phyloP scores from a whole-genome alignment of 2,113 vertebrate genomes.

The Brachionichthys hirsutus region DNA sequence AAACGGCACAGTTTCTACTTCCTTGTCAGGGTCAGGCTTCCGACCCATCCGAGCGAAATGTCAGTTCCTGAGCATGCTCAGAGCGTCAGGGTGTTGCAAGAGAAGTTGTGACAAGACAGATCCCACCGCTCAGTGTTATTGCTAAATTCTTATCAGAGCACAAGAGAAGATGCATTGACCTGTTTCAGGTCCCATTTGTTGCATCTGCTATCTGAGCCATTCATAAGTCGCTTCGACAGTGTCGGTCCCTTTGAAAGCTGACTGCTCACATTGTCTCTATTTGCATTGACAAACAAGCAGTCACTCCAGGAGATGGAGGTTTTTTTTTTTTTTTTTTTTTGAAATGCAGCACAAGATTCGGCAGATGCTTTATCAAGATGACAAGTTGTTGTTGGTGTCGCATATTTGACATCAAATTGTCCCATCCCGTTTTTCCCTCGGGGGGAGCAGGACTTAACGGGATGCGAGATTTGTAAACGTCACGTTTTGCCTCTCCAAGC shows the following conservation, averaged over 20 bases:
- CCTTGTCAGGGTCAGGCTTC: conserved; percentile 24
- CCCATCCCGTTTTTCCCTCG: no score
- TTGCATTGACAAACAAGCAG: conserved; percentile 50
- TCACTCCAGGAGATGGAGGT: conserved; percentile 16
- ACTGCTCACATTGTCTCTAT: conserved; percentile 38
- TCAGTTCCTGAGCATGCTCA: conserved; percentile 35
- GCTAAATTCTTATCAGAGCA: conserved; percentile 46
- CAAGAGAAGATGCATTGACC: conserved; percentile 53
- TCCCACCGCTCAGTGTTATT: conserved; percentile 3
- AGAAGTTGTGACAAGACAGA: conserved; percentile 33
- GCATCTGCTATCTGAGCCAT: conserved; percentile 45
- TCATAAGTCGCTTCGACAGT: conserved; percentile 56
- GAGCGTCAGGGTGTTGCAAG: not conserved
- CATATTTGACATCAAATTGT: conserved; percentile 14
- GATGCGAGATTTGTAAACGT: not conserved
- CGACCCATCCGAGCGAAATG: conserved; percentile 14
- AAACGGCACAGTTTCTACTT: conserved; percentile 50
- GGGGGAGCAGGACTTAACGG: conserved; percentile 4
- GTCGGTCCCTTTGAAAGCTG: conserved; percentile 24
- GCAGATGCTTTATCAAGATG: conserved; percentile 9
- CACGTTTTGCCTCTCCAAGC: not conserved
- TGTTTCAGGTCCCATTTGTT: conserved; percentile 53
- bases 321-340: conserved; percentile 11
- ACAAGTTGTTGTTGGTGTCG: conserved; percentile 8
- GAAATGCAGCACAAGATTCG: conserved; percentile 16